phyloP scores from a whole-genome alignment of 2,797 vertebrate genomes.

The Acanthopagrus latus region DNA sequence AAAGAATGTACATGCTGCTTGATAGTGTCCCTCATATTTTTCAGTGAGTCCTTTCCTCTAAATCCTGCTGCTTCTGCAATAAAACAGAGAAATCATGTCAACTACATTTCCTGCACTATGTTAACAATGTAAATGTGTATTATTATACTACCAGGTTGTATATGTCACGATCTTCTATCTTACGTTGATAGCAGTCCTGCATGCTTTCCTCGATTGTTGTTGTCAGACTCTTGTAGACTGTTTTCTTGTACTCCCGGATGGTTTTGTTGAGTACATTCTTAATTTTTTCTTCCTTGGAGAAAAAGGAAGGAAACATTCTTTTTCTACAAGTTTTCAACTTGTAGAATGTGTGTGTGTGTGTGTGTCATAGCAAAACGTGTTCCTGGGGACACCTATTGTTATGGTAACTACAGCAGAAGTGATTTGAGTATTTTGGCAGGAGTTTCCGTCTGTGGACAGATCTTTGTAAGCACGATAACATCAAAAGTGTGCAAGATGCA shows the following conservation, averaged over 20 bases:
- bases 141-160: background rate
- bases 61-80: slow-evolving; percentile 16
- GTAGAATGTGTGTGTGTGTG: no score
- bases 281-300: slow-evolving; percentile 36
- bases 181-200: slow-evolving; percentile 53
- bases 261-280: slow-evolving; percentile 31
- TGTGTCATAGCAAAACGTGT: no score
- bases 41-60: rapidly evolving
- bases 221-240: slow-evolving; percentile 44
- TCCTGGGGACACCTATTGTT: no score
- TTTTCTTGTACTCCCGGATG: slow-evolving; percentile 54
- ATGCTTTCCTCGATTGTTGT: slow-evolving; percentile 26
- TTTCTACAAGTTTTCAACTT: no score
- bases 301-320: background rate
- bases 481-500: no score
- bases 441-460: no score
- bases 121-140: background rate
- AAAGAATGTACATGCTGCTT: background rate
- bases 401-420: no score
- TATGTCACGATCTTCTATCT: background rate
- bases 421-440: no score
- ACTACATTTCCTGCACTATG: background rate
- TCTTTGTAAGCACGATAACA: no score
- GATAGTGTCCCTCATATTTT: slow-evolving; percentile 17
- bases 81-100: slow-evolving; percentile 1